phyloP scores from a whole-genome alignment of 2,113 vertebrate species.

The Shinisaurus crocodilurus region DNA sequence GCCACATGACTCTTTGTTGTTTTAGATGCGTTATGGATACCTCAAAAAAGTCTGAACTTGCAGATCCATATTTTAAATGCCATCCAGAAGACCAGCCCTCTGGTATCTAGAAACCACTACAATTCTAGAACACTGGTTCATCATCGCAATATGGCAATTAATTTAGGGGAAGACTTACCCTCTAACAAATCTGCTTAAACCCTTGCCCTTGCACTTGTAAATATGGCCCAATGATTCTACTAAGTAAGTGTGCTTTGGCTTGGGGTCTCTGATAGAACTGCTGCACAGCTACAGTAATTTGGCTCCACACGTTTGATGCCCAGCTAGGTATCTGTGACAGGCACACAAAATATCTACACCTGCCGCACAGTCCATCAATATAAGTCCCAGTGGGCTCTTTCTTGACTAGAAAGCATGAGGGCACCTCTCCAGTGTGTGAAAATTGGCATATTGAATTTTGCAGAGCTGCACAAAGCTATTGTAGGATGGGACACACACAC shows the following conservation, averaged over 20 bases:
- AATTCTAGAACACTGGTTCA: not conserved
- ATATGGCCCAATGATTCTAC: not conserved
- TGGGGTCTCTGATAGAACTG: not conserved
- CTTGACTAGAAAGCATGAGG: not conserved
- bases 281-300: not conserved
- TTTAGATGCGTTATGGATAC: not conserved
- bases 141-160: not conserved
- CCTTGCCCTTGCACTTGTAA: not conserved
- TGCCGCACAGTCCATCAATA: not conserved
- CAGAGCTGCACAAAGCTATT: not conserved
- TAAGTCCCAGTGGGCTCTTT: not conserved
- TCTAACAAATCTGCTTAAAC: not conserved
- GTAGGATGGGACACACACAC: not conserved
- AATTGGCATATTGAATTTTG: not conserved
- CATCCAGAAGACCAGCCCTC: not conserved
- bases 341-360: not conserved
- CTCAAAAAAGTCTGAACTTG: not conserved
- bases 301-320: not conserved
- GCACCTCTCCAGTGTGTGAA: slow-evolving; percentile 22
- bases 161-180: not conserved
- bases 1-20: not conserved
- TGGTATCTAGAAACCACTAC: not conserved
- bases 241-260: not conserved
- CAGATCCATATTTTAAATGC: not conserved
- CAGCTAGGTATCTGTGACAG: not conserved